These are phyloP conservation scores for Eilema depressum DNA, from an alignment of 2,888 invertebrate species.

Conservation along the genomic window DNA sequence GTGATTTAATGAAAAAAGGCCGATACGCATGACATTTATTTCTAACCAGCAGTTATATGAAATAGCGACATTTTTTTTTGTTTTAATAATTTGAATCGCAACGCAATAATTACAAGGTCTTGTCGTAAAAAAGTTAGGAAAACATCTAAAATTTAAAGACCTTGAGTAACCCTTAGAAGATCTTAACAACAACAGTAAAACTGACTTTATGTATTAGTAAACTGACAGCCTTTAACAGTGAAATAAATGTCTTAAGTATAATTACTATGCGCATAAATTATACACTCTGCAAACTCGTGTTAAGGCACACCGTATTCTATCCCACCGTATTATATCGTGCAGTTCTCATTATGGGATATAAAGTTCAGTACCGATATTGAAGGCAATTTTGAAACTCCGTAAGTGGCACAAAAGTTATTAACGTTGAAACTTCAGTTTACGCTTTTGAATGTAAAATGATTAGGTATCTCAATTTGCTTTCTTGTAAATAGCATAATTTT, in stretches of 20 bases:
- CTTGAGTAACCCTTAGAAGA: background rate
- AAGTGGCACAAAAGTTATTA: slow-evolving; percentile 44
- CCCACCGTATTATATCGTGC: slow-evolving; percentile 34
- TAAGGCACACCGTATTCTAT: slow-evolving; percentile 31
- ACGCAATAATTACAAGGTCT: background rate
- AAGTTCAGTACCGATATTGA: slow-evolving; percentile 43
- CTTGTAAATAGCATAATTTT: background rate
- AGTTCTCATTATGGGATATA: slow-evolving; percentile 40
- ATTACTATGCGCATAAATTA: slow-evolving; percentile 33
- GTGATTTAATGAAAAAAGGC: too few relatives aligned
- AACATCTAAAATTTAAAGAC: background rate
- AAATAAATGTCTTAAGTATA: slow-evolving; percentile 25
- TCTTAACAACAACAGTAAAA: background rate
- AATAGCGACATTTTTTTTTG: background rate
- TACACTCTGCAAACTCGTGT: slow-evolving; percentile 23
- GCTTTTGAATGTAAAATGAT: slow-evolving; percentile 27
- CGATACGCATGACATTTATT: too few relatives aligned
- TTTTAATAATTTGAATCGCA: background rate
- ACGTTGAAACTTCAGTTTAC: slow-evolving; percentile 39
- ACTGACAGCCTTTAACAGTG: slow-evolving; percentile 11
- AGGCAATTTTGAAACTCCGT: slow-evolving; percentile 47
- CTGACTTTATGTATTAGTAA: slow-evolving; percentile 8
- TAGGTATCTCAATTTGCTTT: slow-evolving; percentile 24
- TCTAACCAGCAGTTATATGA: too few relatives aligned
- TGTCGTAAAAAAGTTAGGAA: background rate